phyloP scores from a whole-genome alignment of 1,140 invertebrate genomes.

The Araneus ventricosus region DNA sequence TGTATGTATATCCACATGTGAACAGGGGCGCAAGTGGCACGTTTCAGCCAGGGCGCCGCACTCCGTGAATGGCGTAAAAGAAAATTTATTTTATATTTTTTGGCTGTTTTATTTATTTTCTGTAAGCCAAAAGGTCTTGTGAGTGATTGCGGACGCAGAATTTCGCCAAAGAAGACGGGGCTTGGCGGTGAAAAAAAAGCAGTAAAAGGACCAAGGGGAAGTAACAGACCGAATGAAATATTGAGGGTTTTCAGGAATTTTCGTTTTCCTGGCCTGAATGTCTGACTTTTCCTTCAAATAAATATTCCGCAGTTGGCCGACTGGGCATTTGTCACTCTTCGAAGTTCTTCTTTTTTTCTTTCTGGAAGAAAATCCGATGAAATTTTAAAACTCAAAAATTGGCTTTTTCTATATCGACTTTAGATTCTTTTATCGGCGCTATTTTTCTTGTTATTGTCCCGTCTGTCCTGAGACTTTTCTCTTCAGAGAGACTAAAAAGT shows the following conservation, averaged over 20 bases:
- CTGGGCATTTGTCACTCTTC: conserved; percentile 66
- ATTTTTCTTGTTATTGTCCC: neutral
- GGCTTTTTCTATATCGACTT: conserved; percentile 47
- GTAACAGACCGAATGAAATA: conserved; percentile 75
- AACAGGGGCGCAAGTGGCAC: conserved; percentile 46
- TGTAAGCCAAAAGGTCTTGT: conserved; percentile 39
- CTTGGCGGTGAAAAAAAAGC: neutral
- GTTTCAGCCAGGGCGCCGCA: conserved; percentile 53
- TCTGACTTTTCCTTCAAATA: conserved; percentile 64
- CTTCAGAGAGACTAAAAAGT: neutral
- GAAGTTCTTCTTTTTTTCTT: neutral
- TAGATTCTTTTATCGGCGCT: neutral
- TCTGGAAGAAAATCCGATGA: conserved; percentile 21
- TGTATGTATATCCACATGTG: conserved; percentile 25
- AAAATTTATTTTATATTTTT: conserved; percentile 52
- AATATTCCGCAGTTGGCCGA: conserved; percentile 66
- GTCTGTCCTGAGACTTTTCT: neutral
- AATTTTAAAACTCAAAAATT: conserved; percentile 72
- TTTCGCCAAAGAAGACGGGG: conserved; percentile 3
- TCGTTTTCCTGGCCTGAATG: conserved; percentile 73
- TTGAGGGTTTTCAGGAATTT: conserved; percentile 74
- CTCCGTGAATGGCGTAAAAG: conserved; percentile 51
- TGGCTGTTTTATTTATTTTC: conserved; percentile 43
- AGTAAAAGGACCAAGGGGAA: conserved; percentile 8
- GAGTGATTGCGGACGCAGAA: conserved; percentile 64